A percentile compares a stretch with the other conserved stretches of the same genome.
Evolutionary conservation across 2,888 invertebrate genomes (phyloP).

Genomic region (Lasioglossum marginatum): DNA sequence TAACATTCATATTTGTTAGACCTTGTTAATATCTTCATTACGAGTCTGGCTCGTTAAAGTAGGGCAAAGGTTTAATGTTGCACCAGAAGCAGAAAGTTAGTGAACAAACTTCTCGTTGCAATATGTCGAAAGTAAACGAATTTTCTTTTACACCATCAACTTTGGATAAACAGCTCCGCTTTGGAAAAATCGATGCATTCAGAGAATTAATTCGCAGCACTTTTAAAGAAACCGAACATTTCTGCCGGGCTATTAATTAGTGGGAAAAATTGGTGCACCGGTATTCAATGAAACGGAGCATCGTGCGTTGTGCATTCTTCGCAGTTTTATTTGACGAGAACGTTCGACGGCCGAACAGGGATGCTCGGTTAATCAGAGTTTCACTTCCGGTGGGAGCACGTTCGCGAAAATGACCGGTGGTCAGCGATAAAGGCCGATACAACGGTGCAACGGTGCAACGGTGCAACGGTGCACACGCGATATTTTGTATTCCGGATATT

Average conservation of each 20-base stretch:
- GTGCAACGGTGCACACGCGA: too few species aligned
- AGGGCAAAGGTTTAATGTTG: too few species aligned
- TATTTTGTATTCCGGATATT: background rate
- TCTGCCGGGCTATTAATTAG: background rate
- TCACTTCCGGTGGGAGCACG: background rate
- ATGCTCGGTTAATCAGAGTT: background rate
- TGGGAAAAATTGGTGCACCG: background rate
- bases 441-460: background rate
- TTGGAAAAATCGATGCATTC: background rate
- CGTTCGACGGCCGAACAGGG: background rate
- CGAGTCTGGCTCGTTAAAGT: too few species aligned
- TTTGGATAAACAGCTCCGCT: too few species aligned
- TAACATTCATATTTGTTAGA: too few species aligned
- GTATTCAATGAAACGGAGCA: background rate
- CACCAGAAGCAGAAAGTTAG: too few species aligned
- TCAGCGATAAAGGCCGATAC: background rate
- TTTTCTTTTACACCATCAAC: too few species aligned
- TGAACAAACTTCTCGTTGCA: too few species aligned
- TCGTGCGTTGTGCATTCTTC: background rate
- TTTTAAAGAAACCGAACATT: background rate
- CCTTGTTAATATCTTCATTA: too few species aligned
- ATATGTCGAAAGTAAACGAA: too few species aligned
- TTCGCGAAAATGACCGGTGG: slow-evolving; percentile 2
- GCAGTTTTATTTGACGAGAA: background rate
- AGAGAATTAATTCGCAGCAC: background rate